Percentiles rank a stretch among this genome's conserved stretches.
These are phyloP conservation scores for Oryzaephilus surinamensis DNA, from an alignment of 1,140 invertebrate species.

Conservation along the genomic window DNA sequence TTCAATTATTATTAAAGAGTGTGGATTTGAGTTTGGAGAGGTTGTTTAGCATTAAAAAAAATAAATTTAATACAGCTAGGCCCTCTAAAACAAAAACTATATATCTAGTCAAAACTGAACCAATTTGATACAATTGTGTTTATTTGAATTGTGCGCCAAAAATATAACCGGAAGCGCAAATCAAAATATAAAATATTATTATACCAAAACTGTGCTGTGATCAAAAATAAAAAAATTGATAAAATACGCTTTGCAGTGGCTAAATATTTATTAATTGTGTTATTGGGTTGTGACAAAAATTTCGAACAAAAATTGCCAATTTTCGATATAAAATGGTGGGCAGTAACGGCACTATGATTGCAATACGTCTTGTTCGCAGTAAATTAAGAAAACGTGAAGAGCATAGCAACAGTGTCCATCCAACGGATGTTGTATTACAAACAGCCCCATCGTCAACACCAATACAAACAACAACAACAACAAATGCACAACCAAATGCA, in stretches of 20 bases:
- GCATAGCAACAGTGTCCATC: conserved; percentile 51
- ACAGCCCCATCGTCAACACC: conserved; percentile 31
- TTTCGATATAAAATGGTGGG: conserved; percentile 61
- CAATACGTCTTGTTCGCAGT: conserved; percentile 77
- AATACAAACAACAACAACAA: conserved; percentile 16
- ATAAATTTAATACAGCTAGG: conserved; percentile 14
- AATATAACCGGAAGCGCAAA: no score
- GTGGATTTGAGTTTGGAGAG: no score
- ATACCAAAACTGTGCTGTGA: conserved; percentile 12
- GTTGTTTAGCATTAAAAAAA: conserved; percentile 21
- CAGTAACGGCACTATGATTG: conserved; percentile 70
- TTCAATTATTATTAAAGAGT: no score
- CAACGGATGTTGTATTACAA: conserved; percentile 51
- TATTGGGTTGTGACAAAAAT: no score
- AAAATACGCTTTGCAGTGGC: conserved; percentile 1
- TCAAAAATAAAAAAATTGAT: conserved; percentile 2
- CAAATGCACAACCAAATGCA: conserved; percentile 14
- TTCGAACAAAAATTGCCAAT: no score
- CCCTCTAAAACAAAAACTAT: conserved; percentile 12
- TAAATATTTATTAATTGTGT: no score
- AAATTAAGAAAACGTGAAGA: conserved; percentile 75
- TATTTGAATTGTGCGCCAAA: no score
- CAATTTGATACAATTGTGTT: conserved; percentile 6
- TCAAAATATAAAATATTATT: no score
- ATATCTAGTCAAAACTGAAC: conserved; percentile 14